Percentiles rank a stretch among this genome's conserved stretches.
Conservation (phyloP, 2,113 vertebrate species). For the Sceloporus undulatus region DNA sequence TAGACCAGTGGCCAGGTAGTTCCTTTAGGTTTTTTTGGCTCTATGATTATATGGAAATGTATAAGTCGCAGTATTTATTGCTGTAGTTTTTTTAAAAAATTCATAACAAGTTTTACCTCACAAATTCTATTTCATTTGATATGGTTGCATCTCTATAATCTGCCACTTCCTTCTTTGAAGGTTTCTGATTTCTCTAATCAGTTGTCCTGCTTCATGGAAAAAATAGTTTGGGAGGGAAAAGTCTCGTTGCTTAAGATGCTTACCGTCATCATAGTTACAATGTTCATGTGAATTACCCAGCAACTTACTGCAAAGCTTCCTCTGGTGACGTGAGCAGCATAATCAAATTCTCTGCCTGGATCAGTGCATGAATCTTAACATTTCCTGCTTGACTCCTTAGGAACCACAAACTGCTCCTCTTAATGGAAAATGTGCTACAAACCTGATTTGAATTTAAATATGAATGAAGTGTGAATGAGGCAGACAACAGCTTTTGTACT, state of each 20-base stretch:
- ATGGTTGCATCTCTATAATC: background rate
- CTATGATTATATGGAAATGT: too few relatives aligned
- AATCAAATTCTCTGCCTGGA: slow-evolving; percentile 31
- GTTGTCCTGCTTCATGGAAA: slow-evolving; percentile 9
- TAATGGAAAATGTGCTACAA: slow-evolving; percentile 17
- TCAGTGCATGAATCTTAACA: slow-evolving; percentile 43
- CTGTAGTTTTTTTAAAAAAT: too few relatives aligned
- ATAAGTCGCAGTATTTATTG: too few relatives aligned
- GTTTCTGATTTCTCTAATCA: background rate
- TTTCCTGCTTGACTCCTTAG: slow-evolving; percentile 38
- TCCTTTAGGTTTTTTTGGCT: too few relatives aligned
- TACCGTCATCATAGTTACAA: slow-evolving; percentile 17
- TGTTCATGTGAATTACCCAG: background rate
- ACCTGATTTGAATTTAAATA: slow-evolving; percentile 31
- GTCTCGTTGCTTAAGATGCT: background rate
- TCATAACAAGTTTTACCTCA: too few relatives aligned
- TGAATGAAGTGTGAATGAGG: slow-evolving; percentile 13
- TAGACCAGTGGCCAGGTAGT: too few relatives aligned
- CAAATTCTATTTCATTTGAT: background rate
- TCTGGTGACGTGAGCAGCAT: slow-evolving; percentile 29
- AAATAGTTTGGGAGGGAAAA: slow-evolving; percentile 2
- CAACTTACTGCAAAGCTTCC: slow-evolving; percentile 23
- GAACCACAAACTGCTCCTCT: slow-evolving; percentile 34
- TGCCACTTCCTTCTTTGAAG: slow-evolving; percentile 2
- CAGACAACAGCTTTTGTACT: background rate